Conservation (phyloP, 2,113 vertebrate species). For the Ibidorhyncha struthersii region DNA sequence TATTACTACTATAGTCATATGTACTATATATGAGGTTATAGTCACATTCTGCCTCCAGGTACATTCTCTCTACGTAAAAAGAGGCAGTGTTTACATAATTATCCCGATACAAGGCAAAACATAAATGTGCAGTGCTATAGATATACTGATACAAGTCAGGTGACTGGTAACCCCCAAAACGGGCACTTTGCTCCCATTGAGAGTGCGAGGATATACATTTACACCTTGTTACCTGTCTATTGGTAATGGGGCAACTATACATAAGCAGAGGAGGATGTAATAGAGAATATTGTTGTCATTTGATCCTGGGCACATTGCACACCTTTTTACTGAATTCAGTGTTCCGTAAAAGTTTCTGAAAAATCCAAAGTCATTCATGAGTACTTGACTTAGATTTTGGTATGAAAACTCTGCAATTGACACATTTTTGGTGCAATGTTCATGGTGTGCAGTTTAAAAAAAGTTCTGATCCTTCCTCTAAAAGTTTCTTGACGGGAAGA, state of each 20-base stretch:
- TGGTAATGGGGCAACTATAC: background rate
- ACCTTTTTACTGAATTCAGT: background rate
- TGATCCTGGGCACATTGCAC: background rate
- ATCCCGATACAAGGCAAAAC: background rate
- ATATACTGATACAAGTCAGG: background rate
- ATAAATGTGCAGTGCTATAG: background rate
- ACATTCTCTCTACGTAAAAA: background rate
- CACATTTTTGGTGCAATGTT: background rate
- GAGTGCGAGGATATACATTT: background rate
- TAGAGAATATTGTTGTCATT: background rate
- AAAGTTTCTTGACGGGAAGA: background rate
- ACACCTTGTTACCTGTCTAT: background rate
- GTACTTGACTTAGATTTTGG: background rate
- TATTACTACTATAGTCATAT: background rate
- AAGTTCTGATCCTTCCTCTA: background rate
- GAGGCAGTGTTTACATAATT: background rate
- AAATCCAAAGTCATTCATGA: background rate
- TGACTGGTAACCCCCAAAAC: background rate
- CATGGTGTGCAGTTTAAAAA: background rate
- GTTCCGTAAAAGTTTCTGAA: background rate
- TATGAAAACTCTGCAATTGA: background rate
- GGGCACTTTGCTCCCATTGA: background rate
- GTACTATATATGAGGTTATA: background rate
- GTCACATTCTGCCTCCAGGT: background rate
- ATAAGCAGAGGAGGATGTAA: background rate